Evolutionary conservation across 2,888 invertebrate species (phyloP), one percentile per base, ranked within the genome.

Genomic region (Gortyna flavago): DNA sequence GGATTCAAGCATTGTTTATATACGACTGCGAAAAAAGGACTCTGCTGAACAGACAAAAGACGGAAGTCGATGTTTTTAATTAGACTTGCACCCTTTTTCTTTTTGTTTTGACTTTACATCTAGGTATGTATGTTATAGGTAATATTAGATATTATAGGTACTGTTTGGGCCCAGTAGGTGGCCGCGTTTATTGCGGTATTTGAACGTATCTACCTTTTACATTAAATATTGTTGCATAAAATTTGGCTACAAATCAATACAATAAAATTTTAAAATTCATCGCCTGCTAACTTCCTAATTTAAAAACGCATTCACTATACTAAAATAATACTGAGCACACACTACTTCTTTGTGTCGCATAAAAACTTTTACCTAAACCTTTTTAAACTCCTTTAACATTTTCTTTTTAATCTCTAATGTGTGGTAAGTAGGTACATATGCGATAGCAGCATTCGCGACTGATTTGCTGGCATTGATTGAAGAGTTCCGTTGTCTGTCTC

Each of bases 371-470:
- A 35, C n/a, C 21, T n/a, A 48, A 74, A 74, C n/a, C 69, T 44
- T 70, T 70, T 74, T 70, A 35, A 69, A 35, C 16, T 70, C 9
- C n/a, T n/a, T 72, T 41, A 38, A 35, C 7, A 64, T 68, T 59
- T 59, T 18, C n/a, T 48, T 79, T 67, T 67, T n/a, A 29, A 11
- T 66, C 41, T 38, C 2, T 54, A 75, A 70, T 66, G 64, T 57
- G 54, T 76, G 73, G 61, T 32, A 35, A 72, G 64, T n/a, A n/a
- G n/a, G n/a, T n/a, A n/a, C n/a, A n/a, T n/a, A n/a, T n/a, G n/a
- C n/a, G n/a, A n/a, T n/a, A n/a, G n/a, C n/a, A n/a, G n/a, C n/a
- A n/a, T n/a, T n/a, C n/a, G n/a, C n/a, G n/a, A n/a, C n/a, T n/a
- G n/a, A n/a, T n/a, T n/a, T n/a, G n/a, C n/a, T n/a, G n/a, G n/a